Evolutionary conservation across 1,140 invertebrate species (phyloP), one percentile per base, ranked within the genome.

Genomic region (Lucilia cuprina): DNA sequence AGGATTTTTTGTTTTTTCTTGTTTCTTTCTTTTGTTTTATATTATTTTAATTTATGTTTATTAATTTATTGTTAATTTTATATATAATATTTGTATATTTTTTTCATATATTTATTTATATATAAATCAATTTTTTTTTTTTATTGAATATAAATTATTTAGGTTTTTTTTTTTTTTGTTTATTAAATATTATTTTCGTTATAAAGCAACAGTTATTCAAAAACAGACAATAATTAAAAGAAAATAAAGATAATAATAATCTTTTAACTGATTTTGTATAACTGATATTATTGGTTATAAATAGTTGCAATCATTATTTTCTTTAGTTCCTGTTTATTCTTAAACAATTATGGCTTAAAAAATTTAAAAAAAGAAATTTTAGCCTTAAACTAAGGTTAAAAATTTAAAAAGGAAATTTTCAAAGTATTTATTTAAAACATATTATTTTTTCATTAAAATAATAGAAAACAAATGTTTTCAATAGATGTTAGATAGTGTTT

Each of bases 1-100:
- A 80, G 77, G 77, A 80, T 80, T 19, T 50, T 80, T 30, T 50
- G 12, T 50, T 80, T 80, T 21, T 21, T 47, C n/a, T n/a, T n/a
- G n/a, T n/a, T 41, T 78, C 25, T 2, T 30, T 30, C 25, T 30
- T 30, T 30, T 30, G 25, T 30, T 30, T 30, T 30, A 30, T 30
- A 2, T 30, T 30, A 30, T 30, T 41, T 78, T 78, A 78, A 75
- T 34, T 75, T 41, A 17, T 41, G 35, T 77, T 80, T 80, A 5
- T 80, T 78, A 4, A 19, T 78, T 21, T 80, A 30, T 30, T 30
- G 3, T 30, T 30, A 50, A 50, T 80, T 80, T 47, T 80, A 21
- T 70, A 21, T 70, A 55, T 77, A 49, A 21, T 80, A 49, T 80
- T 78, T 78, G 8, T 47, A 41, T 78, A 47, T 78, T 78, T 41